A percentile compares a stretch with the other conserved stretches of the same genome.
Evolutionary conservation across 1,140 invertebrate species (phyloP).

Genomic region (Zaprionus gabonicus): DNA sequence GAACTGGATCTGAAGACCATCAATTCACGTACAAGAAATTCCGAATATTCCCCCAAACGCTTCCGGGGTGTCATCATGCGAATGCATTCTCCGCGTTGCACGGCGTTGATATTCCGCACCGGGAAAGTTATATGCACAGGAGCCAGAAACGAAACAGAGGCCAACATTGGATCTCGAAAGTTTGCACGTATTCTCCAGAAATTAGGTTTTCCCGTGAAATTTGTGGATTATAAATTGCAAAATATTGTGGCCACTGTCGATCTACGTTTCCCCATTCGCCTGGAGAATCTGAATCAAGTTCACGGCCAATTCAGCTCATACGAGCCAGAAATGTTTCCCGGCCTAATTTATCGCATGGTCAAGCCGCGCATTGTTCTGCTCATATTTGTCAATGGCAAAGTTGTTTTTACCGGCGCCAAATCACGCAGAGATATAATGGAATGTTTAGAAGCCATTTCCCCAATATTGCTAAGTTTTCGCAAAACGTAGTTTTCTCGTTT

Average conservation of each 20-base stretch:
- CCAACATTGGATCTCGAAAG: constrained; percentile 96
- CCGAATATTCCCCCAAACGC: constrained; percentile 99
- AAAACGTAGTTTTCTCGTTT: constrained; percentile 87
- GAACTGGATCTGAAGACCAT: constrained; percentile 95
- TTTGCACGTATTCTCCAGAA: constrained; percentile 99
- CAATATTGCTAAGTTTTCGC: constrained; percentile 97
- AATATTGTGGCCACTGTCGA: constrained; percentile 99
- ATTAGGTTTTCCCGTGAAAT: constrained; percentile 97
- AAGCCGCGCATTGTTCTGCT: constrained; percentile 97
- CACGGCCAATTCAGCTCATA: constrained; percentile 98
- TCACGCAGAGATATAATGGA: constrained; percentile 96
- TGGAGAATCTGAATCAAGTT: constrained; percentile 97
- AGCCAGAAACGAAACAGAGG: constrained; percentile 97
- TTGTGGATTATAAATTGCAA: constrained; percentile 98
- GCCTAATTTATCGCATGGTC: constrained; percentile 98
- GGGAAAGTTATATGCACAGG: constrained; percentile 99
- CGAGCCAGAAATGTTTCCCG: constrained; percentile 97
- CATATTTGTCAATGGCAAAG: constrained; percentile 99
- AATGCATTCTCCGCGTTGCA: constrained; percentile 97
- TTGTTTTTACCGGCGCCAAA: constrained; percentile 98
- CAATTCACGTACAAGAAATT: constrained; percentile 98
- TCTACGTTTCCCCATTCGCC: constrained; percentile 97
- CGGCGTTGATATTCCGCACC: constrained; percentile 98
- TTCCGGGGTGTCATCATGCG: constrained; percentile 99
- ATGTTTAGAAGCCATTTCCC: constrained; percentile 98